Evolutionary conservation across 2,888 invertebrate genomes (phyloP), one percentile per base, ranked within the genome.

Genomic region (Lasioglossum oenotherae): DNA sequence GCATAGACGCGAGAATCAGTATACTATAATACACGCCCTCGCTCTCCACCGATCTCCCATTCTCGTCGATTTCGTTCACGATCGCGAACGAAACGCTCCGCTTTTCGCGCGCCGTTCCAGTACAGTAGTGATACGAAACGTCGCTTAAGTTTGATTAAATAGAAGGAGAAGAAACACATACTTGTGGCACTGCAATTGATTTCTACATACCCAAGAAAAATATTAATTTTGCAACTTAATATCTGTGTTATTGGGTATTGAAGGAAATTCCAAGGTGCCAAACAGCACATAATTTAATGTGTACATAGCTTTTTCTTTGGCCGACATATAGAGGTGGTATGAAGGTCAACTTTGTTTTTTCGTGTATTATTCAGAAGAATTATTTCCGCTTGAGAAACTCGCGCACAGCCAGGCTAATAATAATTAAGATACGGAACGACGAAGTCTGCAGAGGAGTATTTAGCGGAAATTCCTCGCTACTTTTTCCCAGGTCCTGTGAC

Each of bases 1-100:
- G 41, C 69, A 10, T 85, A 53, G 53, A 76, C 85, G 85, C 44
- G 85, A 71, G 77, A 85, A 85, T 85, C 85, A 85, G 85, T 85
- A 74, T 85, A 85, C 85, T 84, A 85, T 80, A 85, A 85, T 80
- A 85, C 80, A 38, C 83, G 41, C 16, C 38, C 38, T 41, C 8
- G 57, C 19, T 12, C 27, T 27, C 27, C 31, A 14, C 10, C 4
- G 69, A 6, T 23, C 31, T 31, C 53, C 49, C 53, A 53, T n/a
- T 41, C 72, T 76, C 71, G 84, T 71, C 78, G 69, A 78, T 77
- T 83, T 77, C 67, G 73, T 73, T 57, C 73, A 31, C 53, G 80
- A 80, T 75, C 53, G 41, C 41, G 53, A 31, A 72, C 44, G 49
- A 53, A 77, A 23, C 77, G 78, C 38, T 71, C 41, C 49, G 49